Evolutionary conservation across 2,797 vertebrate species (phyloP), one percentile per base, ranked within the genome.

Genomic region (Esox lucius): DNA sequence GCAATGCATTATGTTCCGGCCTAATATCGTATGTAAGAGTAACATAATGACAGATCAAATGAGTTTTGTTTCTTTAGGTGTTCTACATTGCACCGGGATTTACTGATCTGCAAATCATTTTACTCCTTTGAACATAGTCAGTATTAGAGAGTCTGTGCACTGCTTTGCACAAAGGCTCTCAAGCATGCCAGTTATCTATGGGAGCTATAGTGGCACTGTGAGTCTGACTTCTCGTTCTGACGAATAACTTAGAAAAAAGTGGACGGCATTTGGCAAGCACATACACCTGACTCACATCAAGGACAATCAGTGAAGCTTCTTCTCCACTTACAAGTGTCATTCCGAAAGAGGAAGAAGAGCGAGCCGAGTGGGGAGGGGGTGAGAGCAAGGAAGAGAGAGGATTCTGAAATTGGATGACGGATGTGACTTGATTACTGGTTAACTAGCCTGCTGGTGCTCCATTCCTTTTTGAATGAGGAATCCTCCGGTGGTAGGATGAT

Each of bases 341-440:
- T 86, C 78, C 76, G 77, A 71, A 16, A 79, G 78, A 64, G 71
- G n/a, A 24, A 85, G 86, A 73, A 84, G 81, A 79, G 86, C 26
- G 5, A 83, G 81, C 81, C 84, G 81, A 86, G 80, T 78, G 80
- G 11, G 26, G 19, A 12, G 26, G 16, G 28, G 73, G 76, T 31
- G 79, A 83, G 80, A 6, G 66, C 13, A 8, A 19, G 9, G 6
- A n/a, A 39, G 19, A 19, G 83, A 81, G 77, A 74, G 78, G 87
- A 84, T 87, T 88, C 81, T 83, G 70, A 83, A 90, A 87, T 84
- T 76, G 89, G 81, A 89, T 87, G 88, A 92, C 78, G 76, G 86
- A 91, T 91, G 86, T 90, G 90, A 88, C 87, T 89, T 89, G 86
- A 90, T 88, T 88, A 87, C 87, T 84, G 81, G 88, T 84, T 90